Evolutionary conservation across 2,888 invertebrate genomes (phyloP), one percentile per base, ranked within the genome.

Genomic region (Erpobdella octoculata): DNA sequence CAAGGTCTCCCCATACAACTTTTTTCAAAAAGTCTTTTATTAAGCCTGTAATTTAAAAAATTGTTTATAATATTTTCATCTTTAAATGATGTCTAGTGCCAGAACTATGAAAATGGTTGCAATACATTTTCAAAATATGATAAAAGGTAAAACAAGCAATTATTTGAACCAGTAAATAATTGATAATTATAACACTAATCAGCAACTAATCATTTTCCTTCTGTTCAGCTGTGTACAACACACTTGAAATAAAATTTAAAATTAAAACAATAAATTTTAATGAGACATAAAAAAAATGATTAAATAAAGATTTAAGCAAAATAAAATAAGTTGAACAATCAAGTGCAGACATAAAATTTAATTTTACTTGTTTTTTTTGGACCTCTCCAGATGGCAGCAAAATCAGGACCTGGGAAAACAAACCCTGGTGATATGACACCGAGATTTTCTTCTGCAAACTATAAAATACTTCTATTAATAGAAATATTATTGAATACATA

Each of bases 311-410:
- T 41, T 41, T 41, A 41, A 41, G 18, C 18, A 9, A 41, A 41
- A 41, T 41, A 12, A 12, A 41, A 41, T 41, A 41, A n/a, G n/a
- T n/a, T n/a, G n/a, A 41, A 41, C 41, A 41, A 41, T 18, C 9
- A 41, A 41, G 9, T 12, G 41, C 41, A 41, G 18, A 48, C 15
- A 64, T 25, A n/a, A n/a, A n/a, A n/a, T n/a, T n/a, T n/a, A n/a
- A n/a, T n/a, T 35, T 31, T 38, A 88, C 91, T 92, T 85, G 96
- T 97, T 84, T 98, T 99, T 83, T 96, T 93, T 0, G 98, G 97
- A 36, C 98, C 98, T 78, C 98, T 87, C 98, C 98, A 98, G 79
- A 99, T 95, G n/a, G 99, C 91, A 0, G 97, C 96, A 82, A 94
- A 93, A 81, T 93, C 92, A 0, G 90, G 89, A 77, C 90, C 90